Conservation (phyloP, 2,797 vertebrate genomes). For the Tokudaia tokunoshimensis region DNA sequence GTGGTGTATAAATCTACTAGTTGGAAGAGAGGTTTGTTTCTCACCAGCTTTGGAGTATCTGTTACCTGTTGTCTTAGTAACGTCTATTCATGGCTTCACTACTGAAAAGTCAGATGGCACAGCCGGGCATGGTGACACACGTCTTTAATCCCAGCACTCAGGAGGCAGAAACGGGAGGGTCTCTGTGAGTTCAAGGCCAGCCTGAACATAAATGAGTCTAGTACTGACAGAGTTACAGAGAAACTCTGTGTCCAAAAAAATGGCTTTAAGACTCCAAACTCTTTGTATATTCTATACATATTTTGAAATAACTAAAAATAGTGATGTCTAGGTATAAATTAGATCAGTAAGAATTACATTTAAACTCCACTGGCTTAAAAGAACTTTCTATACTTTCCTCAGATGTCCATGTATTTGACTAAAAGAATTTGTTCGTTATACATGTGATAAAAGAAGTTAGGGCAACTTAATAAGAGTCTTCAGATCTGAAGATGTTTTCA, state of each 20-base stretch:
- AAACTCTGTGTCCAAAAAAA: neutral
- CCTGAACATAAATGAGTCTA: too few relatives aligned
- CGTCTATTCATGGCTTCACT: neutral
- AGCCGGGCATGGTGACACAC: too few relatives aligned
- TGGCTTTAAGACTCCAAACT: neutral
- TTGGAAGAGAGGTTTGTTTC: neutral
- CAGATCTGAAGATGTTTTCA: conserved; percentile 8
- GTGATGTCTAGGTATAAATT: neutral
- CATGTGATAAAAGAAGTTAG: neutral
- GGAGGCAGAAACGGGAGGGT: too few relatives aligned
- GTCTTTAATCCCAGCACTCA: too few relatives aligned
- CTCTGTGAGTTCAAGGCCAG: too few relatives aligned
- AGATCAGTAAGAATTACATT: conserved; percentile 21
- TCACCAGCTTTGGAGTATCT: neutral
- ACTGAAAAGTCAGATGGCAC: neutral
- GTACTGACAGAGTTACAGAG: neutral
- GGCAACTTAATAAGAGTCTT: neutral
- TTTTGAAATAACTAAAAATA: neutral
- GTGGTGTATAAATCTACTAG: neutral
- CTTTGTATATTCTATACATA: neutral
- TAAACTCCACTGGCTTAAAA: conserved; percentile 10
- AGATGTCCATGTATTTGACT: neutral
- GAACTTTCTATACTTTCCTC: neutral
- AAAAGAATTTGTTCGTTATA: neutral
- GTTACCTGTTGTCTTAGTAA: neutral